Evolutionary conservation across 2,113 vertebrate genomes (phyloP), one percentile per base, ranked within the genome.

Genomic region (Myiagra hebetior): DNA sequence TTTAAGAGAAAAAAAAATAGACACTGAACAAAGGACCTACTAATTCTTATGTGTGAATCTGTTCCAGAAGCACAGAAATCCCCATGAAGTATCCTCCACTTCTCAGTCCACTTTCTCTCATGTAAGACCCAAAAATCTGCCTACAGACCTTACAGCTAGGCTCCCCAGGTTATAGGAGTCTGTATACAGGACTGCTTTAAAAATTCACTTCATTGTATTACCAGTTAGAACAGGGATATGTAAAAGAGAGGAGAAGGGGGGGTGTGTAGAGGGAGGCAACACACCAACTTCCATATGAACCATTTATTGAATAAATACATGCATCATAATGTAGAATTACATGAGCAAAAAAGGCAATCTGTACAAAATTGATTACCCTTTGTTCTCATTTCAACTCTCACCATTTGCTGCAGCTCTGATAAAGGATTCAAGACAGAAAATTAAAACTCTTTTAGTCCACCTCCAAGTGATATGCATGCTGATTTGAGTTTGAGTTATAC

Each of bases 271-370:
- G 47, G 26, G 87, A 94, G 74, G 35, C 30, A 94, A 79, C 63
- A 96, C 91, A 53, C 42, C 1, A 6, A 90, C 50, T 84, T 95
- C 94, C 85, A 65, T 91, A 96, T 6, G 96, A 92, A 93, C 88
- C 94, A 81, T 98, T 98, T 98, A 98, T 97, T 98, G 98, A 98
- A 97, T 98, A 98, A 98, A 98, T 97, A 98, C 97, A 97, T 98
- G 98, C 97, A 95, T 57, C 84, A 91, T 89, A 97, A 95, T 89
- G 94, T 89, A 95, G 97, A 97, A 97, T 97, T 93, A 97, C 92
- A 86, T 95, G 94, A 96, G 93, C 94, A 90, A 92, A 97, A 98
- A 97, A 96, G 95, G 92, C 94, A 96, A 92, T 94, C 92, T 91
- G 56, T 85, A 95, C 84, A 86, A 93, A 97, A 97, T 30, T 35